A percentile compares a stretch with the other conserved stretches of the same genome.
These are phyloP conservation scores for Toxotes lorentzi DNA, from an alignment of 2,797 vertebrate species.

Conservation along the genomic window DNA sequence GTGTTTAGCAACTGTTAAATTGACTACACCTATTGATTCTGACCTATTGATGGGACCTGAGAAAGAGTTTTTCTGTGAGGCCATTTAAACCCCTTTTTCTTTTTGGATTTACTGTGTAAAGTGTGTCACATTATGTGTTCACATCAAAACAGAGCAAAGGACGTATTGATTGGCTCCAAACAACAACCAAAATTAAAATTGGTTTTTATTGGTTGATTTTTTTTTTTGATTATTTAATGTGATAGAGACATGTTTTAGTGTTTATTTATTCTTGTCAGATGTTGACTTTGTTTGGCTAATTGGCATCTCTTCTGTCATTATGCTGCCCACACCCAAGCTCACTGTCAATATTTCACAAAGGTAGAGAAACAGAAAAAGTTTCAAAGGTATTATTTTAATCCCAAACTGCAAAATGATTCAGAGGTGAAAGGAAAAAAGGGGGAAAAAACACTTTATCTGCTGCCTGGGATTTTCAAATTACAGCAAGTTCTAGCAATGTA, in stretches of 20 bases:
- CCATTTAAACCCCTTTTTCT: background rate
- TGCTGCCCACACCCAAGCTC: background rate
- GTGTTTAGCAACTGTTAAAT: too few relatives aligned
- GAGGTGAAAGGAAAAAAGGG: background rate
- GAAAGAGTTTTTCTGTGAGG: background rate
- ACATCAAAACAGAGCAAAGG: background rate
- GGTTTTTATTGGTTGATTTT: background rate
- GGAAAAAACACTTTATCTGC: background rate
- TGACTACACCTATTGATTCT: too few relatives aligned
- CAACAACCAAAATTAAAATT: background rate
- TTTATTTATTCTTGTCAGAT: slow-evolving; percentile 2
- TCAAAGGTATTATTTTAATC: slow-evolving; percentile 17
- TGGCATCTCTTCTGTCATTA: background rate
- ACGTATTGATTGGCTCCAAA: background rate
- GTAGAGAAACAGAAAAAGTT: slow-evolving; percentile 4
- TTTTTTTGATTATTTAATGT: background rate
- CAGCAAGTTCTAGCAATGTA: slow-evolving; percentile 43
- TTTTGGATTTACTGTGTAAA: background rate
- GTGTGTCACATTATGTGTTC: background rate
- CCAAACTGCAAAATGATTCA: slow-evolving; percentile 33
- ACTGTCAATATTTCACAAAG: slow-evolving; percentile 8
- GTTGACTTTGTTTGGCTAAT: background rate
- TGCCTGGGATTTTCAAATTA: slow-evolving; percentile 52
- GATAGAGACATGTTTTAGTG: background rate
- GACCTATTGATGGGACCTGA: too few relatives aligned